Evolutionary conservation across 2,888 invertebrate species (phyloP), one percentile per base, ranked within the genome.

Genomic region (Rhyacophila evoluta): DNA sequence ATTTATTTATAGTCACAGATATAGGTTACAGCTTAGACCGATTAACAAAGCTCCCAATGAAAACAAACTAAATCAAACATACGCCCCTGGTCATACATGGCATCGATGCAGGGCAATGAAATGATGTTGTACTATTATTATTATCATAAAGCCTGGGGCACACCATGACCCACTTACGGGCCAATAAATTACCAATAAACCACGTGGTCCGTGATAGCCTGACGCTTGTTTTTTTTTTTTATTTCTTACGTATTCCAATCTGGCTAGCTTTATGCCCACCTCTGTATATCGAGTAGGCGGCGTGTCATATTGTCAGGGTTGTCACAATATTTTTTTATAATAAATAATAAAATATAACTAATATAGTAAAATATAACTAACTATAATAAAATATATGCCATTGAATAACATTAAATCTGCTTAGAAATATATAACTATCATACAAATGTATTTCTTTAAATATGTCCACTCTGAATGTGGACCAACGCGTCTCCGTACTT

Each of bases 31-130:
- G n/a, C n/a, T n/a, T n/a, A n/a, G n/a, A n/a, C n/a, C n/a, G n/a
- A n/a, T n/a, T n/a, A n/a, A n/a, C n/a, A n/a, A n/a, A n/a, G n/a
- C n/a, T n/a, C n/a, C n/a, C n/a, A n/a, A n/a, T n/a, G n/a, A 1
- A 39, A 12, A 12, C 12, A 39, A 1, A 12, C 12, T n/a, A 11
- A 12, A 41, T 15, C 6, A 15, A 1, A 15, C 12, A 15, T 39
- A 19, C 55, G 55, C 25, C 55, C 10, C 55, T 55, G 55, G 15
- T 1, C 19, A 55, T 55, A 55, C 15, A 55, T 55, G 55, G 19
- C 55, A 55, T 55, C 19, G 55, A 55, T 55, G 55, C 55, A 19
- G 55, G 19, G 55, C 55, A 55, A 55, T 55, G 55, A 55, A 55
- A 55, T 8, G 55, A 55, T 55, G 55, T 55, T 55, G 19, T 55